Percentiles rank a stretch among this genome's conserved stretches.
Evolutionary conservation across 2,888 invertebrate species (phyloP).

Genomic region (Drosophila atripex): DNA sequence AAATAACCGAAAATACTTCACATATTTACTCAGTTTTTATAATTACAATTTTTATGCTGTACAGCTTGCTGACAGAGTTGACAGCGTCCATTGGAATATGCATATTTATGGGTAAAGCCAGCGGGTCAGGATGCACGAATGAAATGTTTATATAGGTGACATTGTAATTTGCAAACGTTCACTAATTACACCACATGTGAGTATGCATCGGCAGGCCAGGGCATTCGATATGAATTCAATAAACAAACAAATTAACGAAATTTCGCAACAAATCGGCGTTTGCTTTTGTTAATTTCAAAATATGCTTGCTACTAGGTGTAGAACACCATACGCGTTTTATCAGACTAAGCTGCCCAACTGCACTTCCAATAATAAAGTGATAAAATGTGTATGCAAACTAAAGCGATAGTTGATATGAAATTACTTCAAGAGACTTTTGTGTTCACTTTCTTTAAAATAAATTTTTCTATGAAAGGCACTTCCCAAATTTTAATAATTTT

Average conservation of each 20-base stretch:
- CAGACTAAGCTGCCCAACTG: conserved; percentile 27
- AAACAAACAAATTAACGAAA: conserved; percentile 70
- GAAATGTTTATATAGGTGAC: conserved; percentile 14
- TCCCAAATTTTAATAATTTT: too few species aligned
- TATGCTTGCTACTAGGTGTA: conserved; percentile 13
- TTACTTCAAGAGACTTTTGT: neutral
- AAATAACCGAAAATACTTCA: conserved; percentile 23
- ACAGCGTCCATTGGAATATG: conserved; percentile 38
- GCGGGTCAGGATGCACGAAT: conserved; percentile 3
- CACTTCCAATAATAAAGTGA: conserved; percentile 64
- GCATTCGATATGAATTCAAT: conserved; percentile 50
- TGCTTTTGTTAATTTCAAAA: conserved; percentile 71
- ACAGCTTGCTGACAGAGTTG: conserved; percentile 56
- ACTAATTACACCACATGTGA: conserved; percentile 13
- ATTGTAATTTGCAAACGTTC: conserved; percentile 49
- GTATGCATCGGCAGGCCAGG: conserved; percentile 2
- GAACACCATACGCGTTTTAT: conserved; percentile 54
- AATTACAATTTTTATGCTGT: conserved; percentile 63
- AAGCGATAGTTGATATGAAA: neutral
- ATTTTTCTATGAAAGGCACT: too few species aligned
- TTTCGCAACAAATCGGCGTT: conserved; percentile 56
- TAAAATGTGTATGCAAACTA: conserved; percentile 60
- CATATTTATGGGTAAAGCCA: neutral
- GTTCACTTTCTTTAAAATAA: conserved; percentile 3
- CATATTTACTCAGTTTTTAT: conserved; percentile 50